Evolutionary conservation across 1,140 invertebrate genomes (phyloP).

Genomic region (Galendromus occidentalis): DNA sequence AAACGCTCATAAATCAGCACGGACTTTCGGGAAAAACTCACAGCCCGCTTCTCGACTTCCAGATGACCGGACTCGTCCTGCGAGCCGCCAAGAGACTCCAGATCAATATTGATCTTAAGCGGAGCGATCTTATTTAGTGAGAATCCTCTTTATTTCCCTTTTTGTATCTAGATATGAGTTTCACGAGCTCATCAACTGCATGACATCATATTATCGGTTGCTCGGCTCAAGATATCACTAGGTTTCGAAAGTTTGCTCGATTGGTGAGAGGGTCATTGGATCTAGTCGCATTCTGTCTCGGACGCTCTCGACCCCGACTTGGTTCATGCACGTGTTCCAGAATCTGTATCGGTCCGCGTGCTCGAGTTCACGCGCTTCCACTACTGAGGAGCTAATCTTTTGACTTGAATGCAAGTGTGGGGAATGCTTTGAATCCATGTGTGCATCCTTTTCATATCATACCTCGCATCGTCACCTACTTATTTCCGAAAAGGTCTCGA

Average conservation of each 20-base stretch:
- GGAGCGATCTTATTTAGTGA: constrained; percentile 9
- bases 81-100: constrained; percentile 23
- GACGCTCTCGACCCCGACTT: neutral
- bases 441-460: too few relatives aligned
- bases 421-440: too few relatives aligned
- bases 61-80: constrained; percentile 24
- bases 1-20: too few relatives aligned
- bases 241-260: neutral
- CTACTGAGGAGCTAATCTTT: too few relatives aligned
- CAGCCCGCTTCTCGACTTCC: constrained; percentile 14
- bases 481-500: too few relatives aligned
- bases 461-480: too few relatives aligned
- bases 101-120: constrained; percentile 21
- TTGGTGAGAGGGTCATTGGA: neutral
- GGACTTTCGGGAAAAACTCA: too few relatives aligned
- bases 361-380: too few relatives aligned
- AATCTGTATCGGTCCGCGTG: too few relatives aligned
- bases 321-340: neutral
- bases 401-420: too few relatives aligned
- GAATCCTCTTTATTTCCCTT: neutral
- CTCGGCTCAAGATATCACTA: neutral
- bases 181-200: neutral
- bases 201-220: neutral
- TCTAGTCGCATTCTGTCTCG: neutral
- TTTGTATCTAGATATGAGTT: neutral